These are phyloP conservation scores for Ovis aries DNA, from an alignment of 2,113 vertebrate genomes.

Conservation along the genomic window ARS-UI_Ramb_v3.0 NC_056061.1:37733001-37733500, in stretches of 20 bases:
- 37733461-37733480: neutral
- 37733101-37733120: neutral
- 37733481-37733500: neutral
- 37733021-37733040: accelerated
- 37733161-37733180: neutral
- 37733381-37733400: neutral
- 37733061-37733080: accelerated
- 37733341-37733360: neutral
- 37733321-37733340: neutral
- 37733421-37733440: neutral
- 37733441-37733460: neutral
- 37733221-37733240: neutral
- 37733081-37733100: no score
- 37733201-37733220: neutral
- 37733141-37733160: neutral
- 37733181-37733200: neutral
- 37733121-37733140: neutral
- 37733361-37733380: neutral
- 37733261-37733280: neutral
- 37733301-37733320: neutral
- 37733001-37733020: neutral
- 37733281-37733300: neutral
- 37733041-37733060: neutral
- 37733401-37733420: neutral
- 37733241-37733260: neutral